A percentile compares a stretch with the other conserved stretches of the same genome.
phyloP scores from a whole-genome alignment of 1,140 invertebrate genomes.

The Augochlora pura region DNA sequence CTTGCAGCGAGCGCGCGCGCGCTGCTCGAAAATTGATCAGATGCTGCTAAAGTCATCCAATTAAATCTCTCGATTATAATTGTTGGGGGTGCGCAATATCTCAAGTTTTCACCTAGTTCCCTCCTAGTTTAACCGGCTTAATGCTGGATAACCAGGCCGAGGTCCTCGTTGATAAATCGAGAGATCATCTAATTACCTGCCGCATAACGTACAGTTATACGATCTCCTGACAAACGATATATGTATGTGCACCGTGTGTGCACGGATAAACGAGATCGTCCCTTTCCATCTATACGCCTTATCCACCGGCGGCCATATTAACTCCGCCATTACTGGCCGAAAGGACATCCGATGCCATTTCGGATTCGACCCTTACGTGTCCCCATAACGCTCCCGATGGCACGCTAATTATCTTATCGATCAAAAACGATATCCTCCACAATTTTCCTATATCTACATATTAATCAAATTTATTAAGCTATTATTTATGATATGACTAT shows the following conservation, averaged over 20 bases:
- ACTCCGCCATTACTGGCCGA: conserved; percentile 17
- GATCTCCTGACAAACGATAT: conserved; percentile 42
- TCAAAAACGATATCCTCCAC: too few relatives aligned
- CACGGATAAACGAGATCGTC: conserved; percentile 36
- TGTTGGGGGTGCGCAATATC: conserved; percentile 24
- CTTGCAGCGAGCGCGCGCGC: neutral
- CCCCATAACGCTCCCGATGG: neutral
- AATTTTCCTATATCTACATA: too few relatives aligned
- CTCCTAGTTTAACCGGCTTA: conserved; percentile 30
- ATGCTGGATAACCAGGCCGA: conserved; percentile 23
- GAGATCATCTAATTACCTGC: conserved; percentile 47
- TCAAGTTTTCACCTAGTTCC: conserved; percentile 46
- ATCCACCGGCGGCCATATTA: conserved; percentile 18
- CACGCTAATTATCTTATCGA: neutral
- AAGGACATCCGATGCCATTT: conserved; percentile 9
- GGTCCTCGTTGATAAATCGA: conserved; percentile 42
- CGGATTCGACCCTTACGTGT: neutral
- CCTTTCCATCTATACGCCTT: conserved; percentile 24
- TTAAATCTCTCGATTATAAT: conserved; percentile 23
- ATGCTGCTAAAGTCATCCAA: neutral
- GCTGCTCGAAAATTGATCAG: neutral
- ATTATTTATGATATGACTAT: too few relatives aligned
- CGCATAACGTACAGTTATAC: conserved; percentile 40
- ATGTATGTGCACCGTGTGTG: conserved; percentile 36
- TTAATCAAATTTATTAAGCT: too few relatives aligned